Conservation (phyloP, 2,113 vertebrate species). For the Connochaetes taurinus region DNA sequence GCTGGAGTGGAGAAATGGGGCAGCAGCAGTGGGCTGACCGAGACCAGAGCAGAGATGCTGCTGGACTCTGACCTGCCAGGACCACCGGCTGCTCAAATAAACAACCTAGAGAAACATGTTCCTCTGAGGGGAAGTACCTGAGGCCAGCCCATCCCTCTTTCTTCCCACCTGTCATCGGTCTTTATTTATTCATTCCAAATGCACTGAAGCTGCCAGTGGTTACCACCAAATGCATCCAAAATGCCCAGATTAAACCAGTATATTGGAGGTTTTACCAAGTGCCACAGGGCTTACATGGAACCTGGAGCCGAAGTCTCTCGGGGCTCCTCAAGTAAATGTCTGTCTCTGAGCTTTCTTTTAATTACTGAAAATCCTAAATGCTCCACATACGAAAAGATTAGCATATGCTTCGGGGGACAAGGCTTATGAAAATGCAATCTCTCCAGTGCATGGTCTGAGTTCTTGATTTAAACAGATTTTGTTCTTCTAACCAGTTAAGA, state of each 20-base stretch:
- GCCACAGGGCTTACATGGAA: not conserved
- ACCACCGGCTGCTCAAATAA: fast-evolving
- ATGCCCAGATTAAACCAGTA: fast-evolving
- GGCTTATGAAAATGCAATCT: not conserved
- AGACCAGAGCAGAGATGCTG: not conserved
- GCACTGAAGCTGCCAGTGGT: not conserved
- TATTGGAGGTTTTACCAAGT: not conserved
- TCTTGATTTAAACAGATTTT: not conserved
- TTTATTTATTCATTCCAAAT: not conserved
- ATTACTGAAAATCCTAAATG: not conserved
- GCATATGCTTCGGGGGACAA: not conserved
- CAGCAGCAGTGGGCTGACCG: fast-evolving
- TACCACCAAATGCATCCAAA: not conserved
- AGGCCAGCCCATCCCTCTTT: fast-evolving
- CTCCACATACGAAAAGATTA: not conserved
- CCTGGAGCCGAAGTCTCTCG: not conserved
- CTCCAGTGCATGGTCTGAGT: not conserved
- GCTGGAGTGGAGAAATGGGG: fast-evolving
- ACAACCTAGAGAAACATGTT: fast-evolving
- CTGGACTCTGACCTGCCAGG: fast-evolving
- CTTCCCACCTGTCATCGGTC: not conserved
- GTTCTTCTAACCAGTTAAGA: not conserved
- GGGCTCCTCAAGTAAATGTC: not conserved
- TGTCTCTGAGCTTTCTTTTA: not conserved
- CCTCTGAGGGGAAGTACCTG: fast-evolving